phyloP scores from a whole-genome alignment of 1,140 invertebrate species.

The Drosophila baimaii region DNA sequence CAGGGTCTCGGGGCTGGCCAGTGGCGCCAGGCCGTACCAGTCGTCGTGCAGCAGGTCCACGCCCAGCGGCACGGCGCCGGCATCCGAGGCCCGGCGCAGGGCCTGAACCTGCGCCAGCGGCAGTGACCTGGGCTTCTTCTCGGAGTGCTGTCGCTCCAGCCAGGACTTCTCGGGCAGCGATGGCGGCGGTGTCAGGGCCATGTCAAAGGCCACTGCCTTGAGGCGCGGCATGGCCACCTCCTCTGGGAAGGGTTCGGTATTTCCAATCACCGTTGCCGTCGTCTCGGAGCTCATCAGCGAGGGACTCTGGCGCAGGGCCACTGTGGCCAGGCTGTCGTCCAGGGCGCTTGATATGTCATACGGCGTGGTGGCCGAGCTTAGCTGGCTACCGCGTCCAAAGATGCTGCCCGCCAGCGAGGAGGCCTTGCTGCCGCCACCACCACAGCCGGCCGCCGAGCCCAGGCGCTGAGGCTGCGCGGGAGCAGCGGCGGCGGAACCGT shows the following conservation, averaged over 20 bases:
- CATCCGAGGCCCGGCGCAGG: constrained; percentile 75
- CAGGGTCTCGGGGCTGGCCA: constrained; percentile 93
- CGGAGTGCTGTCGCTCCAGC: constrained; percentile 62
- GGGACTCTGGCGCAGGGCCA: constrained; percentile 69
- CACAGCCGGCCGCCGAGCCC: constrained; percentile 18
- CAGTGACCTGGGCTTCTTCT: constrained; percentile 62
- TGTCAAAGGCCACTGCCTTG: constrained; percentile 77
- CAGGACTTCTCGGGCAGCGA: constrained; percentile 5
- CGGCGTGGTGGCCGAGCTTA: constrained; percentile 67
- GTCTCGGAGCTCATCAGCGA: constrained; percentile 70
- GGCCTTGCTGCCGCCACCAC: constrained; percentile 67
- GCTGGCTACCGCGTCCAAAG: constrained; percentile 73
- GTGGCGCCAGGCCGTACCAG: constrained; percentile 89
- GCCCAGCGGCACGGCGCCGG: constrained; percentile 82
- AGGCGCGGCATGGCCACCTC: constrained; percentile 41
- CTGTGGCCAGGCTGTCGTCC: constrained; percentile 75
- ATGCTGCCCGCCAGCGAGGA: constrained; percentile 85
- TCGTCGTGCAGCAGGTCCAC: constrained; percentile 87
- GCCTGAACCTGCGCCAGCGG: constrained; percentile 62
- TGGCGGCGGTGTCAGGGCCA: constrained; percentile 50
- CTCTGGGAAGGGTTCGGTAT: constrained; percentile 19
- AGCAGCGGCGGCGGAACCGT: constrained; percentile 69
- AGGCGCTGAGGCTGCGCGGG: constrained; percentile 1
- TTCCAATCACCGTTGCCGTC: constrained; percentile 63
- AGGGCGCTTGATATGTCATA: constrained; percentile 79